Percentiles rank a stretch among this genome's conserved stretches.
Conservation (phyloP, 1,140 invertebrate genomes). For the Sweltsa coloradensis region DNA sequence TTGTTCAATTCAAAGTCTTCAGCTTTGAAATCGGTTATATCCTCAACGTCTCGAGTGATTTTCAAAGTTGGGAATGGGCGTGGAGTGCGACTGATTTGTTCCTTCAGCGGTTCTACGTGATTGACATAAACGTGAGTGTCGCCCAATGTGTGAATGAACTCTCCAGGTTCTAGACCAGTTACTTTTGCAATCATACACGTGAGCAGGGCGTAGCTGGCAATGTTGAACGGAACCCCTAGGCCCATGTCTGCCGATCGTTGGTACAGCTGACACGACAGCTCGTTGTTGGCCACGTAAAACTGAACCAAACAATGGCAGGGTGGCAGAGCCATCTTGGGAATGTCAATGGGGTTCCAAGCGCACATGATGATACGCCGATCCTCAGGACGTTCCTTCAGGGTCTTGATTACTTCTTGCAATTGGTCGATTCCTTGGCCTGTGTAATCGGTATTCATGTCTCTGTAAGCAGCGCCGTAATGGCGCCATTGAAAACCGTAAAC, state of each 20-base stretch:
- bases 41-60: constrained; percentile 53
- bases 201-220: constrained; percentile 91
- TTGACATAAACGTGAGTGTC: constrained; percentile 95
- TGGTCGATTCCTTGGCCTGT: constrained; percentile 84
- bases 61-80: constrained; percentile 71
- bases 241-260: constrained; percentile 98
- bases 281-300: constrained; percentile 81
- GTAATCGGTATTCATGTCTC: constrained; percentile 75
- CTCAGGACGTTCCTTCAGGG: constrained; percentile 71
- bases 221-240: constrained; percentile 96
- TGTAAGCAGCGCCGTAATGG: constrained; percentile 92
- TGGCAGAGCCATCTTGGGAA: constrained; percentile 89
- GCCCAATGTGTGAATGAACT: constrained; percentile 93
- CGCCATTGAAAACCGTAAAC: constrained; percentile 99
- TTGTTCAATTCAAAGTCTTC: constrained; percentile 81
- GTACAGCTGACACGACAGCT: constrained; percentile 85
- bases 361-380: constrained; percentile 87
- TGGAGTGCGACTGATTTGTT: constrained; percentile 72
- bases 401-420: constrained; percentile 57
- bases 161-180: constrained; percentile 77
- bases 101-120: constrained; percentile 74
- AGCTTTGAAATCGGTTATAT: constrained; percentile 82
- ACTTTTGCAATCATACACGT: constrained; percentile 96
- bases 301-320: constrained; percentile 94
- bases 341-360: constrained; percentile 89